phyloP scores from a whole-genome alignment of 2,113 vertebrate genomes.

The Rallus limicola region DNA sequence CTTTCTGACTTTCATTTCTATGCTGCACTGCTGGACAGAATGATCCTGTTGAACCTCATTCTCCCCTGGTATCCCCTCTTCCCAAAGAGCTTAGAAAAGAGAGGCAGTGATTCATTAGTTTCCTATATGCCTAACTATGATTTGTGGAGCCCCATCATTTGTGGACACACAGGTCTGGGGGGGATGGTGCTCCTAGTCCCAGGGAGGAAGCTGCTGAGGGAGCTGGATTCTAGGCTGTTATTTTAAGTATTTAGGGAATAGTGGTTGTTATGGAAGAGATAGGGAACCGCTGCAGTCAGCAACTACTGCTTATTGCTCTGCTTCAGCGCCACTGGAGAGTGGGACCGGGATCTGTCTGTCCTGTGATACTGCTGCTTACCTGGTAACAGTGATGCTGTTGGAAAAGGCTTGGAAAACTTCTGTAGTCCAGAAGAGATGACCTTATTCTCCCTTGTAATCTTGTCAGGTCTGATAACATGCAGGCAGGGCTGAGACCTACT shows the following conservation, averaged over 20 bases:
- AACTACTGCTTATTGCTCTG: neutral
- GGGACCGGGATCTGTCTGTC: neutral
- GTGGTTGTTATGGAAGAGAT: neutral
- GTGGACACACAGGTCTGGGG: neutral
- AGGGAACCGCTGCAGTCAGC: neutral
- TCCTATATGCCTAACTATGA: neutral
- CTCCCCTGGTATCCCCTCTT: neutral
- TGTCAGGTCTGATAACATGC: neutral
- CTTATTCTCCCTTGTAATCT: neutral
- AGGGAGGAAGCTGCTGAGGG: neutral
- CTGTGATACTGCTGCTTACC: neutral
- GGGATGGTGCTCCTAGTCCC: neutral
- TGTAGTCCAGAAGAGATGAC: neutral
- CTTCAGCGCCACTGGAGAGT: neutral
- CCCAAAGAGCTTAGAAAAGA: neutral
- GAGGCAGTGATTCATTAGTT: neutral
- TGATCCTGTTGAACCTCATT: neutral
- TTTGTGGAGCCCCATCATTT: neutral
- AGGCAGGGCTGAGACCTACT: neutral
- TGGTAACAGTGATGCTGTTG: neutral
- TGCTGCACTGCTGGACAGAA: neutral
- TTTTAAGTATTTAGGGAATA: neutral
- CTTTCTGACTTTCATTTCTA: slow-evolving; percentile 4
- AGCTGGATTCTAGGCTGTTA: neutral
- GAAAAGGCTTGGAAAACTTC: neutral